phyloP scores from a whole-genome alignment of 1,140 invertebrate genomes.

The Plodia interpunctella region DNA sequence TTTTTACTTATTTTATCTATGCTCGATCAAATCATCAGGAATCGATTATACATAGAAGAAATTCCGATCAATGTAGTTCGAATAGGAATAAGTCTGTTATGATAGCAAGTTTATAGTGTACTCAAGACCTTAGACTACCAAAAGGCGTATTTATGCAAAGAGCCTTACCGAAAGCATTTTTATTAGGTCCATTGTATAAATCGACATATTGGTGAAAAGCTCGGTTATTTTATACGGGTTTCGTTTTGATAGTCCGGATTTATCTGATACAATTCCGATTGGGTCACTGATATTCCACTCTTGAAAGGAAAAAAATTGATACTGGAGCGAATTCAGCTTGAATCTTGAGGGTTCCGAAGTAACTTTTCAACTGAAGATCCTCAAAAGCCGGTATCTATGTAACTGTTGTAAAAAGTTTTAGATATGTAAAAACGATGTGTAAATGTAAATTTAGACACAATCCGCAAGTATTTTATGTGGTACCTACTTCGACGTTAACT shows the following conservation, averaged over 20 bases:
- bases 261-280: constrained; percentile 5
- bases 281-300: neutral
- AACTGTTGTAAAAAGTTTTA: too few species aligned
- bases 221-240: neutral
- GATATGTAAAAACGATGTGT: too few species aligned
- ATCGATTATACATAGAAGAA: too few species aligned
- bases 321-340: neutral
- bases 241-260: neutral
- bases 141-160: neutral
- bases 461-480: too few species aligned
- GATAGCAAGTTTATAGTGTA: neutral
- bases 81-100: neutral
- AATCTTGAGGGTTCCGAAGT: neutral
- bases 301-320: neutral
- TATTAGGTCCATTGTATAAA: constrained; percentile 1
- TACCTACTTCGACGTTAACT: too few species aligned
- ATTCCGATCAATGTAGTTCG: too few species aligned
- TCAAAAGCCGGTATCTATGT: too few species aligned
- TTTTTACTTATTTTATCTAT: too few species aligned
- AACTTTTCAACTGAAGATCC: neutral
- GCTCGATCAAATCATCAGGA: too few species aligned
- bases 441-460: too few species aligned
- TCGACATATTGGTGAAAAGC: neutral
- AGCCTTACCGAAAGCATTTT: neutral
- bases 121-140: neutral